Evolutionary conservation across 2,113 vertebrate genomes (phyloP), one percentile per base, ranked within the genome.

Genomic region (Poicephalus meyeri): DNA sequence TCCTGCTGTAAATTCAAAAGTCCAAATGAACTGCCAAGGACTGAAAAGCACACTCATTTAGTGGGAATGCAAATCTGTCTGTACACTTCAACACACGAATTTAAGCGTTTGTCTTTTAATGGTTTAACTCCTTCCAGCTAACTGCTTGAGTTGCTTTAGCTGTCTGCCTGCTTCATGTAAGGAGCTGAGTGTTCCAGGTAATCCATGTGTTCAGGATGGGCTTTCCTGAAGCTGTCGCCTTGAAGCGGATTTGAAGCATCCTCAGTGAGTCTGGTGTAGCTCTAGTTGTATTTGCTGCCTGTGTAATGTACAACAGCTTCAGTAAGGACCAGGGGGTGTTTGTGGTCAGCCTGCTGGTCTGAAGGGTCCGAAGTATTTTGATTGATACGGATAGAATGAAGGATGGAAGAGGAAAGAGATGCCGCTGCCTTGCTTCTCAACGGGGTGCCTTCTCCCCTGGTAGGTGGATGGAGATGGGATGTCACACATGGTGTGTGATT

Each of bases 1-100:
- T 86, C 87, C 95, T 89, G 82, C 79, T 23, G 52, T 44, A 76
- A 88, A 93, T 82, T 21, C 65, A n/a, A 17, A 29, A 42, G 33
- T 39, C 53, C 86, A 39, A 39, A 12, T 2, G 69, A 35, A 73
- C 60, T 70, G 94, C 95, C 71, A 47, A 61, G 92, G 47, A 5
- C 55, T 78, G 80, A 14, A 6, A 20, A 65, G 80, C 78, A 68
- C 61, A 50, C 53, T 66, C n/a, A 2, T 50, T 44, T 68, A 35
- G 46, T 4, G n/a, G 88, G 95, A 91, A 77, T 25, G 68, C 84
- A 26, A 29, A 56, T 92, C 46, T n/a, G 64, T 47, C 89, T 42
- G 70, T 24, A 1, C 29, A 50, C 76, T 91, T 72, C 61, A 47
- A 47, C 66, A 61, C 19, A 49, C 17, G 7, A 15, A 66, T 47